These are phyloP conservation scores for Gorsachius goisagi DNA, from an alignment of 2,113 vertebrate species.

Conservation along the genomic window DNA sequence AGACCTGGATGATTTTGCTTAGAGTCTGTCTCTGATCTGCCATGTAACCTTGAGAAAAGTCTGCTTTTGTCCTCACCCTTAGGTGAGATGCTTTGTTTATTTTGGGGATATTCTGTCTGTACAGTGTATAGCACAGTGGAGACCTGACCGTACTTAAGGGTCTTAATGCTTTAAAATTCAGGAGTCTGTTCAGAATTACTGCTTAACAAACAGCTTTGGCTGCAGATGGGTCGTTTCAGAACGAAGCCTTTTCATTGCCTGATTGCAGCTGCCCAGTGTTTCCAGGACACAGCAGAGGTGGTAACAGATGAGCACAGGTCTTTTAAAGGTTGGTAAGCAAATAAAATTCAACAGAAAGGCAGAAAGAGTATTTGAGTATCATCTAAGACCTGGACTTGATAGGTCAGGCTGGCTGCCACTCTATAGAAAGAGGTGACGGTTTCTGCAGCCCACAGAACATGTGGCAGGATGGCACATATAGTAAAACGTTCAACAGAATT, in stretches of 20 bases:
- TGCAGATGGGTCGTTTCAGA: not conserved
- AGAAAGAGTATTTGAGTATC: not conserved
- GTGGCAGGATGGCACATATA: not conserved
- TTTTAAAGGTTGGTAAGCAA: not conserved
- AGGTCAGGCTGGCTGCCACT: not conserved
- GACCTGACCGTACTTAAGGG: not conserved
- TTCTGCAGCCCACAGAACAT: not conserved
- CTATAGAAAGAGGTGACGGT: not conserved
- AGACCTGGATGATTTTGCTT: not conserved
- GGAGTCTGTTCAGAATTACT: not conserved
- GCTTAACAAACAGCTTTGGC: not conserved
- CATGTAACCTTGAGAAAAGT: not conserved
- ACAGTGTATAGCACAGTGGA: not conserved
- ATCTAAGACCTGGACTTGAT: not conserved
- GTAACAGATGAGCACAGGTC: not conserved
- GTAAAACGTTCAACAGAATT: not conserved
- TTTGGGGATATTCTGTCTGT: not conserved
- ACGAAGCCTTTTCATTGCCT: not conserved
- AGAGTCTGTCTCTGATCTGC: not conserved
- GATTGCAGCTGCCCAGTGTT: not conserved
- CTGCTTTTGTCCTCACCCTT: not conserved
- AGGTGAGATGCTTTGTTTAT: not conserved
- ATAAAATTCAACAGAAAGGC: not conserved
- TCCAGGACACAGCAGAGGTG: not conserved
- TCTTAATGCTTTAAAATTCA: conserved; percentile 7